A percentile compares a stretch with the other conserved stretches of the same genome.
Evolutionary conservation across 2,888 invertebrate genomes (phyloP).

Genomic region (Rhingia campestris): DNA sequence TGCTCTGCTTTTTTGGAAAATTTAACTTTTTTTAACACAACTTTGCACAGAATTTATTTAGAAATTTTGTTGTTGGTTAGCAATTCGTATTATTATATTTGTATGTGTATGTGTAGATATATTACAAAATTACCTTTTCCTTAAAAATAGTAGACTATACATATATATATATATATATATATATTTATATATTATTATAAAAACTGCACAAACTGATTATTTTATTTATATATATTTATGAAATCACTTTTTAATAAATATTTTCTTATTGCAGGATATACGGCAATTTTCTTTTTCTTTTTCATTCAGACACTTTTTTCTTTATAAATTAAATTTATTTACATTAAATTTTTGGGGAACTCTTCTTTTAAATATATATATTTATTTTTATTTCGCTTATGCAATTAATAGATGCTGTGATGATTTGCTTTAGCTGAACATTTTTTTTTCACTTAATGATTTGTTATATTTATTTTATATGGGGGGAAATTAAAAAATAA

Average conservation of each 20-base stretch:
- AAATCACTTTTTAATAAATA: conserved; percentile 68
- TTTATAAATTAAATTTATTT: conserved; percentile 35
- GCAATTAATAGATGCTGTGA: conserved; percentile 28
- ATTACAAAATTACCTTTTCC: conserved; percentile 63
- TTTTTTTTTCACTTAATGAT: conserved; percentile 38
- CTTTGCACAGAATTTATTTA: conserved; percentile 67
- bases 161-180: conserved; percentile 33
- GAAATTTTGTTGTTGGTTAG: conserved; percentile 50
- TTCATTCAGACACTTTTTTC: conserved; percentile 69
- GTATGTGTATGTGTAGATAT: conserved; percentile 70
- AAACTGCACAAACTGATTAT: conserved; percentile 63
- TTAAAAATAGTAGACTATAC: conserved; percentile 61
- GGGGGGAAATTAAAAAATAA: conserved; percentile 37
- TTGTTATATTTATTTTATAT: conserved; percentile 49
- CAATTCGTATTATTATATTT: conserved; percentile 51
- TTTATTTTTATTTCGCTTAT: conserved; percentile 35
- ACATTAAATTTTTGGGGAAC: conserved; percentile 17
- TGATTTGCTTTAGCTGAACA: conserved; percentile 56
- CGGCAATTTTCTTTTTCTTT: conserved; percentile 69
- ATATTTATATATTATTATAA: conserved; percentile 57
- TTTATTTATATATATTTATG: conserved; percentile 36
- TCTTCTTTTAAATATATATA: conserved; percentile 4
- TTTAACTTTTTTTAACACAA: conserved; percentile 33
- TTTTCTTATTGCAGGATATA: conserved; percentile 45
- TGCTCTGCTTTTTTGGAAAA: conserved; percentile 52